These are phyloP conservation scores for Pollenia amentaria DNA, from an alignment of 2,888 invertebrate genomes.

Conservation along the genomic window DNA sequence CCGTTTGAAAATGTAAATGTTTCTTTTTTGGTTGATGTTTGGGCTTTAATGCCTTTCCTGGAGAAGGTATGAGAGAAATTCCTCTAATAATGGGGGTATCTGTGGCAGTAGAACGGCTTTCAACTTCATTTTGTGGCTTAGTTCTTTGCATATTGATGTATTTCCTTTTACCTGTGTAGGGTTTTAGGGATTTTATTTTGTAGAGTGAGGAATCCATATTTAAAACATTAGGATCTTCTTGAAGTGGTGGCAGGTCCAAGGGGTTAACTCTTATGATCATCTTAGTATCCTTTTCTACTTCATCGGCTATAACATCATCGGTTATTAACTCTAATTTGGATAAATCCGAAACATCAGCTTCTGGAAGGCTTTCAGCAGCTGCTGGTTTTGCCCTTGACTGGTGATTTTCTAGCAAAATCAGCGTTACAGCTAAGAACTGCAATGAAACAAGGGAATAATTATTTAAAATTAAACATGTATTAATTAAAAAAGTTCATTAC, in stretches of 20 bases:
- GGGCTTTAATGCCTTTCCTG: conserved; percentile 75
- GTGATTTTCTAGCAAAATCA: conserved; percentile 27
- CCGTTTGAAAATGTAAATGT: conserved; percentile 78
- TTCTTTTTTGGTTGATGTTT: conserved; percentile 76
- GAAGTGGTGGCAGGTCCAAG: conserved; percentile 78
- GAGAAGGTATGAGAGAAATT: conserved; percentile 71
- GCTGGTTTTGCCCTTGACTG: conserved; percentile 31
- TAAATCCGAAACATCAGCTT: conserved; percentile 34
- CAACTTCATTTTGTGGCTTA: conserved; percentile 43
- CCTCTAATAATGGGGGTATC: conserved; percentile 77
- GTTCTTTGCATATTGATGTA: conserved; percentile 79
- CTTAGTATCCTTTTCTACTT: conserved; percentile 79
- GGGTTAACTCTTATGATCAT: conserved; percentile 82
- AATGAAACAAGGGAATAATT: background rate
- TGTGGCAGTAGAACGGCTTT: conserved; percentile 48
- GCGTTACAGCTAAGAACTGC: conserved; percentile 16
- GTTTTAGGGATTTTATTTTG: conserved; percentile 79
- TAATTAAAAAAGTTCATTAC: no score
- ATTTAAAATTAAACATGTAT: no score
- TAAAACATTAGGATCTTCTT: conserved; percentile 74
- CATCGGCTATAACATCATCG: conserved; percentile 80
- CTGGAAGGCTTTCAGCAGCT: no score
- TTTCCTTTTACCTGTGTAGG: conserved; percentile 70
- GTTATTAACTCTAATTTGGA: conserved; percentile 75
- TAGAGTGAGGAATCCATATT: conserved; percentile 80